Base-by-base conservation (phyloP, 2,888 invertebrate genomes). In the Dusona sp. region DNA sequence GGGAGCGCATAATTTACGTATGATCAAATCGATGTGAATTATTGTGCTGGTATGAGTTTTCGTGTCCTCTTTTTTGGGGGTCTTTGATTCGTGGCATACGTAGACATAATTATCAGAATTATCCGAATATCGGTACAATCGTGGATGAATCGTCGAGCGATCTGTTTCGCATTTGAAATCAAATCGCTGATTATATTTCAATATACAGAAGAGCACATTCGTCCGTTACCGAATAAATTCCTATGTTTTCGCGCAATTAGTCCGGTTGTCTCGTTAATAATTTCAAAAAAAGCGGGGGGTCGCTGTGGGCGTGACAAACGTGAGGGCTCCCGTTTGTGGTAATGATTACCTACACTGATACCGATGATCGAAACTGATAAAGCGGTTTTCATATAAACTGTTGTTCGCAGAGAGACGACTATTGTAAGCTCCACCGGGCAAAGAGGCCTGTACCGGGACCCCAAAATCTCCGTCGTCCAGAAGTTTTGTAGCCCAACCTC, bases 351-450 rank as follows among this genome's bases (percentile, higher is more conserved):
- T 45, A 72, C 1, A 29, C 86, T 88, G 91, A 92, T 92, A 91
- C 89, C 85, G 88, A 87, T 64, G 82, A 79, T 72, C 77, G 51
- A 8, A 54, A 82, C 90, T 91, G 92, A 92, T 92, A 92, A 92
- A 92, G 68, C 19, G 87, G 61, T 54, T 77, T 68, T 85, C 89
- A 72, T 92, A 92, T 92, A 92, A 91, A 90, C 90, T 90, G 86
- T 88, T 89, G 88, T 85, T 72, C 83, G 74, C 86, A 72, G 85
- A 87, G 84, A 82, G 73, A 68, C 57, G 73, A 68, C 73, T 73
- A 78, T 88, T 88, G 74, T 68, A 42, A 84, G 77, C 73, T 87
- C 87, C 87, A 75, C 25, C 51, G 29, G 72, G 54, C 79, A 61
- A 29, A 3, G 61, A 57, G 48, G 33, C 33, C 54, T 36, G 73